Evolutionary conservation across 2,888 invertebrate species (phyloP), one percentile per base, ranked within the genome.

Genomic region (Epinotia bilunana): DNA sequence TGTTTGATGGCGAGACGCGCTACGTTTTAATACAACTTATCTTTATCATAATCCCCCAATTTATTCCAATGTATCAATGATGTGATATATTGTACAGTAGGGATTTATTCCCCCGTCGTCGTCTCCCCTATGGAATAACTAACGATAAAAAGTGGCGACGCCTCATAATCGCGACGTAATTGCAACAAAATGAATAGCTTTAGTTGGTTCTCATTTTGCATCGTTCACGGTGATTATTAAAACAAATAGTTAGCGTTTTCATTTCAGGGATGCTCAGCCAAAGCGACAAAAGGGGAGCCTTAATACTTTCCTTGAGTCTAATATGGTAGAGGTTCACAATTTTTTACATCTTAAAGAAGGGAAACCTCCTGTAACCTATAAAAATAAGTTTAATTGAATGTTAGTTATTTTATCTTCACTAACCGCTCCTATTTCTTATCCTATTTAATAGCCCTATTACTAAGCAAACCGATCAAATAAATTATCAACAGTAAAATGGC

Each of bases 161-260:
- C 85, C 72, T 86, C 86, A 84, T 90, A 90, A 90, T 87, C 84
- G 87, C 82, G 82, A 82, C 84, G 85, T 89, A 90, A 90, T 89
- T 90, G 86, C 86, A 83, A 83, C 86, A 82, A 86, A 89, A 87
- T 88, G 84, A 85, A 85, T 84, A 83, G 81, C 79, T 81, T 65
- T 63, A 60, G 23, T 69, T 68, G 39, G 74, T 63, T 74, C 63
- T 33, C 46, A 68, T 68, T 63, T 72, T 67, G 76, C 70, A 73
- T 63, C 73, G 53, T 62, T 73, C 65, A 57, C 23, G 62, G 64
- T 65, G 39, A 65, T 74, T 74, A 68, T 62, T 68, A n/a, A 61
- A 70, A 65, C 64, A 71, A 74, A 74, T 74, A 63, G 46, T 58
- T 43, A 13, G 39, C 20, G 57, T 55, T 11, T 18, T 39, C 0